Evolutionary conservation across 1,140 invertebrate species (phyloP).

Genomic region (Aphidius ervi): DNA sequence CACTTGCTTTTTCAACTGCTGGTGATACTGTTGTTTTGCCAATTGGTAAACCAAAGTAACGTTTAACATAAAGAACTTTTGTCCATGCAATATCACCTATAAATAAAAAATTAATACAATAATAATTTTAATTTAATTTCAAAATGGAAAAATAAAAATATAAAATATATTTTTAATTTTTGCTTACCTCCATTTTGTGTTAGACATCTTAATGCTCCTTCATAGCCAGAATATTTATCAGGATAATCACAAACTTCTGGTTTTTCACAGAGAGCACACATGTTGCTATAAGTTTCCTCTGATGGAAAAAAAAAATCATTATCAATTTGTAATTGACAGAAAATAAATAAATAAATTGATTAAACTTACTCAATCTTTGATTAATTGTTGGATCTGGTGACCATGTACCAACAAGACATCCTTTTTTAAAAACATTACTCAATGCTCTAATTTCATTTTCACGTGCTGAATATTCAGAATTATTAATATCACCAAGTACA

Average conservation of each 20-base stretch:
- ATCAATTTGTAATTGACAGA: neutral
- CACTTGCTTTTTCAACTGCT: constrained; percentile 55
- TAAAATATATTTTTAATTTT: too few species aligned
- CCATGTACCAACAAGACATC: constrained; percentile 77
- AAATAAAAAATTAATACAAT: too few species aligned
- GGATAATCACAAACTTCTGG: constrained; percentile 73
- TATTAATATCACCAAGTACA: constrained; percentile 62
- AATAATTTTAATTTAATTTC: too few species aligned
- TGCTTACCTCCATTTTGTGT: constrained; percentile 61
- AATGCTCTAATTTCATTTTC: constrained; percentile 72
- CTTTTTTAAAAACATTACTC: constrained; percentile 68
- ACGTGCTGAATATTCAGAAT: constrained; percentile 64
- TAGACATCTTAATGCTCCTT: constrained; percentile 77
- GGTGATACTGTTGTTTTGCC: constrained; percentile 50
- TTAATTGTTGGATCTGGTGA: constrained; percentile 69
- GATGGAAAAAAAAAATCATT: constrained; percentile 13
- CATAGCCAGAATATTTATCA: constrained; percentile 77
- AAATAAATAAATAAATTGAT: neutral
- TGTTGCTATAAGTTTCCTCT: constrained; percentile 66
- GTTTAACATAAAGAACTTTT: constrained; percentile 72
- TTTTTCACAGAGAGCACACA: constrained; percentile 71
- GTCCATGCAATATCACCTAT: constrained; percentile 74
- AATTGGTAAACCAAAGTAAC: constrained; percentile 68
- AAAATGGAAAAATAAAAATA: too few species aligned
- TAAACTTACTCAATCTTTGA: constrained; percentile 62